Evolutionary conservation across 1,140 invertebrate genomes (phyloP).

Genomic region (Drosophila micromelanica): DNA sequence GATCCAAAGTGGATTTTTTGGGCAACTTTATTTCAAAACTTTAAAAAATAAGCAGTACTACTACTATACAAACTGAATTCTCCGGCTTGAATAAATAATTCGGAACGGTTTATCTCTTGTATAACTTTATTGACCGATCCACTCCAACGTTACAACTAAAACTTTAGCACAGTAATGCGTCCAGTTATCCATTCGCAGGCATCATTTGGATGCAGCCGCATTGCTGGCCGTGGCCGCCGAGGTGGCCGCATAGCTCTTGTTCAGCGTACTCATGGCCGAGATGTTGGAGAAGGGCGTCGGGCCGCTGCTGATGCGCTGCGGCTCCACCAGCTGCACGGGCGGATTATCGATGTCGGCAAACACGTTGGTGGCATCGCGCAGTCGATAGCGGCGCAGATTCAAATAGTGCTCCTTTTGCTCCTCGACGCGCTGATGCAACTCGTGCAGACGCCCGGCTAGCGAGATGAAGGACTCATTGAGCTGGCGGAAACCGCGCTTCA

Average conservation of each 20-base stretch:
- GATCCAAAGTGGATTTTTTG: too few species aligned
- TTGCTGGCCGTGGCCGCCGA: slow-evolving; percentile 52
- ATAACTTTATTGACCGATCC: slow-evolving; percentile 31
- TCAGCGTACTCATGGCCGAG: slow-evolving; percentile 68
- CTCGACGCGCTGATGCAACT: slow-evolving; percentile 90
- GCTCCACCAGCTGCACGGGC: slow-evolving; percentile 48
- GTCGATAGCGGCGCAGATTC: slow-evolving; percentile 90
- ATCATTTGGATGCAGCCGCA: slow-evolving; percentile 48
- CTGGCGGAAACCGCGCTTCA: slow-evolving; percentile 88
- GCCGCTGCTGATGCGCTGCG: slow-evolving; percentile 85
- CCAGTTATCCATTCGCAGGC: slow-evolving; percentile 11
- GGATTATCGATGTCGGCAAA: slow-evolving; percentile 86
- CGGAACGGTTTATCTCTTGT: neutral
- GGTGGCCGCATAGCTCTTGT: slow-evolving; percentile 61
- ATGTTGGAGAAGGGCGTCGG: slow-evolving; percentile 87
- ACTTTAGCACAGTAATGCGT: neutral
- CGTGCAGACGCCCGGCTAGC: slow-evolving; percentile 92
- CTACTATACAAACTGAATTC: neutral
- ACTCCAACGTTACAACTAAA: slow-evolving; percentile 27
- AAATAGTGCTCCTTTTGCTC: slow-evolving; percentile 93
- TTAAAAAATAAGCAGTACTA: neutral
- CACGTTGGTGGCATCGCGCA: slow-evolving; percentile 92
- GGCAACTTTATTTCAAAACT: too few species aligned
- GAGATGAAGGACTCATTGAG: slow-evolving; percentile 94
- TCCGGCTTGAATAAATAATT: neutral